Percentiles rank a stretch among this genome's conserved stretches.
Conservation (phyloP, 1,140 invertebrate genomes). For the Agraylea sexmaculata region DNA sequence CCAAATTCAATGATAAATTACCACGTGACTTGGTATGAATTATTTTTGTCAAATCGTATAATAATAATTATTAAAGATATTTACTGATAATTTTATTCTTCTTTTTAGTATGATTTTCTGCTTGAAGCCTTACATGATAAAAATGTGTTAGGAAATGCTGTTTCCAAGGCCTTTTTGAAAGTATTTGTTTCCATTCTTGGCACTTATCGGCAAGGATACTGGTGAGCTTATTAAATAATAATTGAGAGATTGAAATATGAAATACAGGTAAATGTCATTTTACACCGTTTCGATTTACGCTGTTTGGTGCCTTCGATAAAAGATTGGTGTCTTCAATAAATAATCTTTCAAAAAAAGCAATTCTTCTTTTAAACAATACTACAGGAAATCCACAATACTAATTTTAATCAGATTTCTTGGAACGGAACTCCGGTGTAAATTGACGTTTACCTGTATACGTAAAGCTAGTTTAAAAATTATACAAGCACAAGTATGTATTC, state of each 20-base stretch:
- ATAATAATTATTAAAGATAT: not conserved
- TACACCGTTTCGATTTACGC: no score
- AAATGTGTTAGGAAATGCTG: slow-evolving; percentile 7
- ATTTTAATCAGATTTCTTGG: no score
- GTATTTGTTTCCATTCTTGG: slow-evolving; percentile 14
- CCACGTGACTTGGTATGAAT: slow-evolving; percentile 12
- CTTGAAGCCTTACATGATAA: slow-evolving; percentile 1
- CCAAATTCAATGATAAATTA: slow-evolving; percentile 12
- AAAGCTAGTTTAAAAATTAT: no score
- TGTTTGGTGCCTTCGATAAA: no score
- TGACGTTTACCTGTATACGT: no score
- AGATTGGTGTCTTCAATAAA: not conserved
- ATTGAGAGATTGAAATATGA: no score
- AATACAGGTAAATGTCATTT: no score
- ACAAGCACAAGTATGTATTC: no score
- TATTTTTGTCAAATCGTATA: not conserved
- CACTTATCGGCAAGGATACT: slow-evolving; percentile 8
- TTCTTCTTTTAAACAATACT: slow-evolving; percentile 1
- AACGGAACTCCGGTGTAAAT: no score
- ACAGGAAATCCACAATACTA: no score
- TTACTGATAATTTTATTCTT: slow-evolving; percentile 7
- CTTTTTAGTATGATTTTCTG: slow-evolving; percentile 7
- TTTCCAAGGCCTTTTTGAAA: slow-evolving; percentile 15
- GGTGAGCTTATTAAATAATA: no score
- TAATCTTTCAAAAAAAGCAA: not conserved